Evolutionary conservation across 2,797 vertebrate genomes (phyloP).

Genomic region (Loriculus beryllinus): DNA sequence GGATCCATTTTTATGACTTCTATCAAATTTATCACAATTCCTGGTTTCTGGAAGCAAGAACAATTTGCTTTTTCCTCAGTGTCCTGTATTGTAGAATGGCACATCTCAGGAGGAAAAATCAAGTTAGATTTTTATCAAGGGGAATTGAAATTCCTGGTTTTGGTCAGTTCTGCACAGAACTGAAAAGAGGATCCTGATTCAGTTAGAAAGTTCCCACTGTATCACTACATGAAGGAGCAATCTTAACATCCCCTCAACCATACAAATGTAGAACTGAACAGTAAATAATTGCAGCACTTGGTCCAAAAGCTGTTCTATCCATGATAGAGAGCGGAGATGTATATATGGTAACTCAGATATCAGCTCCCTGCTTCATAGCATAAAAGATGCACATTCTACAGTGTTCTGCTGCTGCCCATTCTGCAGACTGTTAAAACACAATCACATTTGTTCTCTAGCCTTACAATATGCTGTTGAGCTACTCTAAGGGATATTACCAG

Average conservation of each 20-base stretch:
- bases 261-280: background rate
- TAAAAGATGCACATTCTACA: background rate
- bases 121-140: background rate
- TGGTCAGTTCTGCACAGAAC: background rate
- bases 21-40: background rate
- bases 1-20: background rate
- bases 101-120: background rate
- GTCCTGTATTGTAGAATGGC: rapidly evolving
- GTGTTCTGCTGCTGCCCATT: background rate
- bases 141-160: background rate
- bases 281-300: background rate
- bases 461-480: background rate
- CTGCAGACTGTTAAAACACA: background rate
- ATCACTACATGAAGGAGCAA: background rate
- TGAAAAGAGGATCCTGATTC: background rate
- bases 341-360: rapidly evolving
- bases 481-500: background rate
- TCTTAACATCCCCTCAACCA: background rate
- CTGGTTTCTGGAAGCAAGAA: background rate
- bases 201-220: background rate
- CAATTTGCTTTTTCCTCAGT: background rate
- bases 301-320: rapidly evolving
- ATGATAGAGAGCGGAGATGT: background rate
- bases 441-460: background rate
- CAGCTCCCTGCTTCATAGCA: background rate